Base-by-base conservation (phyloP, 2,888 invertebrate genomes). In the Panorpa germanica region DNA sequence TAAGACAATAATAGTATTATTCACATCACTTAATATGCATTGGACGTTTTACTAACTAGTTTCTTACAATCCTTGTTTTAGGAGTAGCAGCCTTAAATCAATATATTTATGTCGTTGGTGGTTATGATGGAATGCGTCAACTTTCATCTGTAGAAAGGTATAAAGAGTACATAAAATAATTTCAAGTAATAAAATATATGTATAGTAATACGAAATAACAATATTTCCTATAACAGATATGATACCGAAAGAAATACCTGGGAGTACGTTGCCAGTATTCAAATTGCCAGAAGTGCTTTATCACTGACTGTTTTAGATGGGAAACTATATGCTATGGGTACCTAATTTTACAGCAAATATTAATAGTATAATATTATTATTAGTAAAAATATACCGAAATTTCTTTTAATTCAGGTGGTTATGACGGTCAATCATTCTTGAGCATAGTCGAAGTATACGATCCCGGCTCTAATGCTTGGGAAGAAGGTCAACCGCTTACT, bases 31-130 rank as follows among this genome's bases (percentile, higher is more conserved):
- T 10, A 10, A 19, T 29, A 29, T 13, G 18, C 9, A 11, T n/a
- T 16, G 4, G 12, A 12, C 24, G 12, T 13, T 16, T 9, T 18
- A n/a, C n/a, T 3, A 15, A 4, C 7, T 21, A 13, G n/a, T 22
- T 25, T 25, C 19, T 12, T 19, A 24, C 11, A 15, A 13, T 17
- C 20, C 26, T 18, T 29, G 24, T 44, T 44, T 3, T 44, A 73
- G 75, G 86, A 34, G 83, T 86, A 22, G 80, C 77, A 4, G 76
- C 77, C 9, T 60, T 88, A 43, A 80, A 78, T 45, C 82, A 85
- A 46, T 77, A 65, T 49, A 78, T 91, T 39, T 91, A 82, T 53
- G 88, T 86, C n/a, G 76, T 90, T 34, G 91, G 91, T 29, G 91
- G 91, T n/a, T 90, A 85, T 53, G 85, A 90, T 56, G 86, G 86